These are phyloP conservation scores for Ectobius pallidus DNA, from an alignment of 2,888 invertebrate genomes.

Conservation along the genomic window DNA sequence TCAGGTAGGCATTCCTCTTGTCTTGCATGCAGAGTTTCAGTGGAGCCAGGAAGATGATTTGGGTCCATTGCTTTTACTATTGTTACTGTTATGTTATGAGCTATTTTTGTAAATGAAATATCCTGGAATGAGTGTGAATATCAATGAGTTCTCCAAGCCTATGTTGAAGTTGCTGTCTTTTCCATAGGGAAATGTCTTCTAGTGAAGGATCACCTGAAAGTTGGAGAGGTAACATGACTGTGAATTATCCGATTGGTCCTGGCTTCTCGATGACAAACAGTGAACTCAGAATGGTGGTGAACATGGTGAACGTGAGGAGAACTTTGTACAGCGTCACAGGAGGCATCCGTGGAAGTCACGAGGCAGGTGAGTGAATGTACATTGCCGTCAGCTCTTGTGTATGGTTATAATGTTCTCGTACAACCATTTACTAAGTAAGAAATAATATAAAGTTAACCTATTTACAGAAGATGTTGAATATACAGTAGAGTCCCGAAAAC, in stretches of 20 bases:
- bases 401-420: too few species aligned
- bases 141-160: background rate
- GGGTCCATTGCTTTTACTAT: too few species aligned
- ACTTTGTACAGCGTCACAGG: constrained; percentile 9
- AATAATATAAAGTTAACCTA: too few species aligned
- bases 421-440: background rate
- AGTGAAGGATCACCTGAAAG: constrained; percentile 5
- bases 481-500: too few species aligned
- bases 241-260: constrained; percentile 14
- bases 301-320: constrained; percentile 11
- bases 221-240: constrained; percentile 7
- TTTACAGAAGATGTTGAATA: too few species aligned
- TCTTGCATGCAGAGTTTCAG: too few species aligned
- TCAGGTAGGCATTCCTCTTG: too few species aligned
- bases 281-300: background rate
- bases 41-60: too few species aligned
- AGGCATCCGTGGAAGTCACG: constrained; percentile 8
- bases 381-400: too few species aligned
- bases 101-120: background rate
- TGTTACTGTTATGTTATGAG: background rate
- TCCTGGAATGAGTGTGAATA: too few species aligned
- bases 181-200: constrained; percentile 11
- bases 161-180: background rate
- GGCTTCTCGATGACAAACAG: background rate
- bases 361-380: constrained; percentile 15